These are phyloP conservation scores for Podarcis muralis DNA, from an alignment of 2,113 vertebrate genomes.

Conservation along the genomic window DNA sequence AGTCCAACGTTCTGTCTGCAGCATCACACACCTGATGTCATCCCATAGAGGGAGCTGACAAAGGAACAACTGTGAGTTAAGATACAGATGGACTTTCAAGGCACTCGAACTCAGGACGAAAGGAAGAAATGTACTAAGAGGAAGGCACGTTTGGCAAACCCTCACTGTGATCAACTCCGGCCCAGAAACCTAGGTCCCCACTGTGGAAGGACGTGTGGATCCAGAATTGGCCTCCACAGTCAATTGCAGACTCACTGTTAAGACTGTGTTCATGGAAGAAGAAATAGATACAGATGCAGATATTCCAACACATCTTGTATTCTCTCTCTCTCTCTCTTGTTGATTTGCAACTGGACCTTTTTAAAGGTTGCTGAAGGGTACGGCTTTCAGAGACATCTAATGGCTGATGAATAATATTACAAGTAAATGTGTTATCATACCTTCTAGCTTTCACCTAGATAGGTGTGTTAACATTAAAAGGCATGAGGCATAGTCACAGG, in stretches of 20 bases:
- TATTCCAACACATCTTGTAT: background rate
- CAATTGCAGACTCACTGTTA: too few species aligned
- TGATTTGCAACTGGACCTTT: background rate
- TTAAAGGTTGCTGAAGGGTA: background rate
- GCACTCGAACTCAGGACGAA: too few species aligned
- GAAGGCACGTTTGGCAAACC: too few species aligned
- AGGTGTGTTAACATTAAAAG: background rate
- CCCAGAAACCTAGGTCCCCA: too few species aligned
- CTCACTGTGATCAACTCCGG: too few species aligned
- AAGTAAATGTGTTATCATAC: background rate
- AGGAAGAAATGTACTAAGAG: too few species aligned
- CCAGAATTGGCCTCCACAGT: too few species aligned
- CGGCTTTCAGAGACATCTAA: conserved; percentile 33
- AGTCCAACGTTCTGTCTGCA: background rate
- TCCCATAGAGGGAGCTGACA: background rate
- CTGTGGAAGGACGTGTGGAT: too few species aligned
- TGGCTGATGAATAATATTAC: conserved; percentile 27
- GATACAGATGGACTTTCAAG: background rate
- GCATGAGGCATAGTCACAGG: background rate
- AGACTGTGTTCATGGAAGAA: too few species aligned
- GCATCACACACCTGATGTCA: background rate
- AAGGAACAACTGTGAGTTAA: background rate
- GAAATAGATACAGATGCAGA: background rate
- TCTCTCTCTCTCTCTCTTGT: background rate
- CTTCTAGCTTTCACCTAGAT: background rate